Conservation (phyloP, 2,113 vertebrate species). For the Macaca fascicularis region T2T-MFA8v1.1 NC_088385.1:65502501-65503000, state of each 20-base stretch:
- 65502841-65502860: background rate
- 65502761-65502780: background rate
- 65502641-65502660: background rate
- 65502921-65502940: background rate
- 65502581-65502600: background rate
- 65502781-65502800: background rate
- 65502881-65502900: background rate
- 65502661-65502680: background rate
- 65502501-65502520: background rate
- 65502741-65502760: background rate
- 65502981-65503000: background rate
- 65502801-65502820: background rate
- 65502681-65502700: background rate
- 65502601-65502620: background rate
- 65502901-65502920: background rate
- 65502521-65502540: background rate
- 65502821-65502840: constrained; percentile 14
- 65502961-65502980: background rate
- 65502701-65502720: background rate
- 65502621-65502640: background rate
- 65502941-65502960: too few species aligned
- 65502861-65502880: background rate
- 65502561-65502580: background rate
- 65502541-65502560: background rate
- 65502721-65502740: background rate